These are phyloP conservation scores for Burhinus bistriatus DNA, from an alignment of 2,113 vertebrate genomes.

Conservation along the genomic window DNA sequence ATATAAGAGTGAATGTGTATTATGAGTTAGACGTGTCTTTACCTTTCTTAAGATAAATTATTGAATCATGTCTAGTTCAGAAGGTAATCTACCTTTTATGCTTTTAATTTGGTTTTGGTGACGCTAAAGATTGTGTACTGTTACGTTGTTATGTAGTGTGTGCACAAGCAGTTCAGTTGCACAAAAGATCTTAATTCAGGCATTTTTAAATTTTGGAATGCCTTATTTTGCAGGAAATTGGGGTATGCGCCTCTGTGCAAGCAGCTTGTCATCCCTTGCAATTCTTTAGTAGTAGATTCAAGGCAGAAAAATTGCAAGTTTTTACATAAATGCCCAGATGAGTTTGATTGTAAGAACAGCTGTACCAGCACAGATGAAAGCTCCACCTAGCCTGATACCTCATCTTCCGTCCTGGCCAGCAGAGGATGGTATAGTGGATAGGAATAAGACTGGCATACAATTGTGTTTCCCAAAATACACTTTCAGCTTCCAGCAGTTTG, in stretches of 20 bases:
- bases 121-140: rapidly evolving
- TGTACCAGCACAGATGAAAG: neutral
- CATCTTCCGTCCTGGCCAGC: neutral
- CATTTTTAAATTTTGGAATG: neutral
- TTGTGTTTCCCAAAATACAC: neutral
- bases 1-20: neutral
- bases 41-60: neutral
- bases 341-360: neutral
- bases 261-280: neutral
- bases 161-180: neutral
- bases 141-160: neutral
- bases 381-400: neutral
- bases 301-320: neutral
- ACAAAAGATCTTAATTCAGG: neutral
- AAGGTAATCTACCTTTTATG: neutral
- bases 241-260: rapidly evolving
- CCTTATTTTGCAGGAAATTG: neutral
- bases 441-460: neutral
- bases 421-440: neutral
- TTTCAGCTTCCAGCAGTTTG: neutral
- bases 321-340: rapidly evolving
- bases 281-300: neutral
- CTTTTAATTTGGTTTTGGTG: neutral
- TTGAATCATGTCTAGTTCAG: neutral
- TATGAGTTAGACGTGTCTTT: neutral